Conservation (phyloP, 1,140 invertebrate species). For the Hestina assimilis region DNA sequence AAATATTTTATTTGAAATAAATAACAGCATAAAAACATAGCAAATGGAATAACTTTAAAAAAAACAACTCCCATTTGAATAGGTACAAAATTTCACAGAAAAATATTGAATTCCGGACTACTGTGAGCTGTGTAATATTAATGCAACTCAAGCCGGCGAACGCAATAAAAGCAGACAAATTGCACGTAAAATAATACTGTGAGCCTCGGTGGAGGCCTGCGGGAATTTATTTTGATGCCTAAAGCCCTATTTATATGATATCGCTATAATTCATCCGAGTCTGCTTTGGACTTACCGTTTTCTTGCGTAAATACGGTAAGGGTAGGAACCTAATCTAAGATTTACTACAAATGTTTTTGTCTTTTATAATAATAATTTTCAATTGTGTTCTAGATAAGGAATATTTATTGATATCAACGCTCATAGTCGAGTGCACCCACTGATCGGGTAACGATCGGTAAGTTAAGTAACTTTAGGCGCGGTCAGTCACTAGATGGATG, state of each 20-base stretch:
- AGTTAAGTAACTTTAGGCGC: too few species aligned
- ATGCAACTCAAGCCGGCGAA: slow-evolving; percentile 30
- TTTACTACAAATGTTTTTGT: slow-evolving; percentile 2
- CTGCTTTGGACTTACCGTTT: slow-evolving; percentile 40
- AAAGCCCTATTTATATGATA: slow-evolving; percentile 74
- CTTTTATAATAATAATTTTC: not conserved
- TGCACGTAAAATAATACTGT: slow-evolving; percentile 66
- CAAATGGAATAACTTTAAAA: not conserved
- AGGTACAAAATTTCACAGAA: slow-evolving; percentile 1
- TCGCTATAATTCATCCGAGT: slow-evolving; percentile 57
- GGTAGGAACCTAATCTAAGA: slow-evolving; percentile 13
- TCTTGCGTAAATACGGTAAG: slow-evolving; percentile 17
- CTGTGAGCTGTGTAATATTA: slow-evolving; percentile 25
- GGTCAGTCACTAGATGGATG: too few species aligned
- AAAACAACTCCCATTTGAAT: slow-evolving; percentile 1
- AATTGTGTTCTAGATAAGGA: too few species aligned
- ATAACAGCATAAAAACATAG: not conserved
- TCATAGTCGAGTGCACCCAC: too few species aligned
- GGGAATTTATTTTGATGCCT: slow-evolving; percentile 62
- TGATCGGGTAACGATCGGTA: too few species aligned
- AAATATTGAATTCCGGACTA: slow-evolving; percentile 24
- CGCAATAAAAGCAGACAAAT: slow-evolving; percentile 68
- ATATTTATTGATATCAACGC: too few species aligned
- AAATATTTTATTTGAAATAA: not conserved
- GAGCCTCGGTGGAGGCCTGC: slow-evolving; percentile 40